phyloP scores from a whole-genome alignment of 2,888 invertebrate species.

The Pristionchus fissidentatus region DNA sequence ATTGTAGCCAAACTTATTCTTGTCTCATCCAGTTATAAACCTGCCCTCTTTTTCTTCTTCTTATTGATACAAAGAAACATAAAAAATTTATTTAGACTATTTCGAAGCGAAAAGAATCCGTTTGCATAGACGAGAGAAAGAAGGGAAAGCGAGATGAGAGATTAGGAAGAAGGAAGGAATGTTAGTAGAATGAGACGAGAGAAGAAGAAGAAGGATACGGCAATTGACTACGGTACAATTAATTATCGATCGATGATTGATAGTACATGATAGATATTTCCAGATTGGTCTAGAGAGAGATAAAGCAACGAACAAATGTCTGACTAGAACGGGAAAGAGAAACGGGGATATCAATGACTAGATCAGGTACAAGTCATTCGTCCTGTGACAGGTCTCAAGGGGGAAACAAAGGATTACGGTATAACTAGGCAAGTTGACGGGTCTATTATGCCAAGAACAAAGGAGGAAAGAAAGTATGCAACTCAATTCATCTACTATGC shows the following conservation, averaged over 20 bases:
- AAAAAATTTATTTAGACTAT: constrained; percentile 34
- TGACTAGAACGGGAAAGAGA: constrained; percentile 31
- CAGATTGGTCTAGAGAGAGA: constrained; percentile 31
- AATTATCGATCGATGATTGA: constrained; percentile 31
- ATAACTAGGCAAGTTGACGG: constrained; percentile 1
- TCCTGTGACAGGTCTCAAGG: constrained; percentile 12
- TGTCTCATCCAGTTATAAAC: constrained; percentile 21
- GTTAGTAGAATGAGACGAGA: constrained; percentile 34
- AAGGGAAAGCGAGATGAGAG: constrained; percentile 41
- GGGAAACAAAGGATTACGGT: background rate
- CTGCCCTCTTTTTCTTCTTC: background rate
- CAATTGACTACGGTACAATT: constrained; percentile 20
- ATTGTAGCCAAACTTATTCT: background rate
- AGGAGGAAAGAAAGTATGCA: constrained; percentile 33
- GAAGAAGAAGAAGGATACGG: background rate
- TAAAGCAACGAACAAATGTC: constrained; percentile 1
- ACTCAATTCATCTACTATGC: constrained; percentile 22
- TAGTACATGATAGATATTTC: constrained; percentile 31
- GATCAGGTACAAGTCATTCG: constrained; percentile 13
- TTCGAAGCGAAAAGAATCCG: constrained; percentile 37
- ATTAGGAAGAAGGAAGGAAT: constrained; percentile 25
- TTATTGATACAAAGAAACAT: background rate
- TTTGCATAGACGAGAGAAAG: constrained; percentile 39
- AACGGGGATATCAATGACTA: constrained; percentile 28
- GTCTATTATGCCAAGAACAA: background rate